Conservation (phyloP, 2,797 vertebrate genomes). For the Knipowitschia caucasica region DNA sequence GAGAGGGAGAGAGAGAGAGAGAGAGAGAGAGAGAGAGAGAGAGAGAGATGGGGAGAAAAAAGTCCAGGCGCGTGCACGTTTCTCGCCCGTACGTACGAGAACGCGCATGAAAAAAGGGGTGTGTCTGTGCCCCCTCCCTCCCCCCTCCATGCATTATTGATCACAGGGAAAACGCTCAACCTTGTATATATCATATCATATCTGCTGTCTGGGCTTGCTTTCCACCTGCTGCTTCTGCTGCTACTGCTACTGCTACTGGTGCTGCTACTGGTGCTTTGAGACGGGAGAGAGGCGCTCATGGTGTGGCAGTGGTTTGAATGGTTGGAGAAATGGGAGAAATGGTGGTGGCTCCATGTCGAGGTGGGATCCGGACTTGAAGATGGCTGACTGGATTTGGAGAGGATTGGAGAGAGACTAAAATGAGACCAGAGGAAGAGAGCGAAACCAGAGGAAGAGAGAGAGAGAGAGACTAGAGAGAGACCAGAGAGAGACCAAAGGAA, state of each 20-base stretch:
- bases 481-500: too few relatives aligned
- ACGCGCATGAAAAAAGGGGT: slow-evolving; percentile 59
- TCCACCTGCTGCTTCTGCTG: background rate
- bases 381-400: slow-evolving; percentile 1
- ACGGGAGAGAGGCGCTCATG: too few relatives aligned
- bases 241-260: background rate
- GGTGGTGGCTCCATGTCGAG: background rate
- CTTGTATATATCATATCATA: slow-evolving; percentile 26
- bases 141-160: slow-evolving; percentile 12
- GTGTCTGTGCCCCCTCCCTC: slow-evolving; percentile 45
- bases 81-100: slow-evolving; percentile 16
- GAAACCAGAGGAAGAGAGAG: too few relatives aligned
- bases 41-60: too few relatives aligned
- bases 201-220: slow-evolving; percentile 10
- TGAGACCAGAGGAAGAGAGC: too few relatives aligned
- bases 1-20: too few relatives aligned
- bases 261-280: too few relatives aligned
- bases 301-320: too few relatives aligned
- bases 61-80: background rate
- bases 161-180: slow-evolving; percentile 6
- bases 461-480: too few relatives aligned
- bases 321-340: background rate
- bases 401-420: too few relatives aligned
- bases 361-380: background rate
- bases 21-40: too few relatives aligned